Evolutionary conservation across 2,797 vertebrate species (phyloP).

Genomic region (Merluccius polli): DNA sequence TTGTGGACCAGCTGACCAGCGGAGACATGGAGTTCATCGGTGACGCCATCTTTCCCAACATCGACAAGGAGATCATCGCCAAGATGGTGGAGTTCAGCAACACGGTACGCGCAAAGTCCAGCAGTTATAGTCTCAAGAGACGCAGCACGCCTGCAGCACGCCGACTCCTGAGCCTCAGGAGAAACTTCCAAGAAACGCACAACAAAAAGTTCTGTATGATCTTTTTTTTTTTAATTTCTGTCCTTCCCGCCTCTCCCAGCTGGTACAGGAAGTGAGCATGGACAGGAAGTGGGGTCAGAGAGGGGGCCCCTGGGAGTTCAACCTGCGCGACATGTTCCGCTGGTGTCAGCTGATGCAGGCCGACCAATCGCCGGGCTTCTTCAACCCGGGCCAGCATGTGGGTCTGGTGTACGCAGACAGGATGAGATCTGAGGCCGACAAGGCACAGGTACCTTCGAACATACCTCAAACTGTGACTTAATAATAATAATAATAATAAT

Average conservation of each 20-base stretch:
- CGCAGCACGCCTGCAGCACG: too few species aligned
- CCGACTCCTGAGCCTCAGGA: too few species aligned
- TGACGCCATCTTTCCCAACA: constrained; percentile 83
- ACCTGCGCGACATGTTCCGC: constrained; percentile 93
- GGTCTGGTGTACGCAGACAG: constrained; percentile 88
- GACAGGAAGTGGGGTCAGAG: constrained; percentile 92
- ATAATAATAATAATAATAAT: too few species aligned
- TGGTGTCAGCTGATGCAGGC: constrained; percentile 97
- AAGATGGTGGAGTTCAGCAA: constrained; percentile 98
- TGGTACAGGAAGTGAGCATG: constrained; percentile 83
- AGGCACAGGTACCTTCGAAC: constrained; percentile 76
- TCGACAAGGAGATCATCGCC: constrained; percentile 78
- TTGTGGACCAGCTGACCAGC: constrained; percentile 87
- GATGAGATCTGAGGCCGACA: constrained; percentile 88
- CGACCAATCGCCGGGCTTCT: constrained; percentile 88
- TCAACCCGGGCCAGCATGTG: constrained; percentile 90
- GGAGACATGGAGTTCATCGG: constrained; percentile 94
- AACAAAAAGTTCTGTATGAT: neutral
- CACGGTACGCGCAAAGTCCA: constrained; percentile 69
- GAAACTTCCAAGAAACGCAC: neutral
- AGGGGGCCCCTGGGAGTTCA: constrained; percentile 98
- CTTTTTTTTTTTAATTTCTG: neutral
- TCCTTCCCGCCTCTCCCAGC: constrained; percentile 61
- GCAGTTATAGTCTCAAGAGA: neutral
- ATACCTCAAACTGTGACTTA: too few species aligned